Conservation (phyloP, 2,888 invertebrate genomes). For the Pseudoips prasinana region DNA sequence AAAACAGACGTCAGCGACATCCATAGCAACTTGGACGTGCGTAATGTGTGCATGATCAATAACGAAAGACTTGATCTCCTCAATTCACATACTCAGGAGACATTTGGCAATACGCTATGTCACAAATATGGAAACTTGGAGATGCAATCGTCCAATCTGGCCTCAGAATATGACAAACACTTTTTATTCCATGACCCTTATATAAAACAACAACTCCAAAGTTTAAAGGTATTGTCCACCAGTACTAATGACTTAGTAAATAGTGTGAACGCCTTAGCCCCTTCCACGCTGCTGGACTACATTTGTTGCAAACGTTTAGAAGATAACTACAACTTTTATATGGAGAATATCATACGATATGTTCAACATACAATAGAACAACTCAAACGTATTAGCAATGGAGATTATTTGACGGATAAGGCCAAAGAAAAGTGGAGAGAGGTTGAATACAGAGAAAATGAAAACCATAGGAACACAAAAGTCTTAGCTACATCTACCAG, state of each 20-base stretch:
- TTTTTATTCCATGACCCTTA: slow-evolving; percentile 54
- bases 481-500: slow-evolving; percentile 55
- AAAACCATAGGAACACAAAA: slow-evolving; percentile 35
- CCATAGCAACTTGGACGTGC: slow-evolving; percentile 53
- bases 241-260: slow-evolving; percentile 26
- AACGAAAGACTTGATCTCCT: slow-evolving; percentile 60
- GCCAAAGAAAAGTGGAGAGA: slow-evolving; percentile 71
- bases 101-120: slow-evolving; percentile 54
- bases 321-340: slow-evolving; percentile 67
- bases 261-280: slow-evolving; percentile 42
- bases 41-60: slow-evolving; percentile 50
- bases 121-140: slow-evolving; percentile 58
- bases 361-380: slow-evolving; percentile 70
- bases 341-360: slow-evolving; percentile 69
- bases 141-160: slow-evolving; percentile 44
- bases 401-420: slow-evolving; percentile 68
- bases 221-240: slow-evolving; percentile 39
- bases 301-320: slow-evolving; percentile 65
- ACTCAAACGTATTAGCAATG: slow-evolving; percentile 72
- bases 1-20: slow-evolving; percentile 56
- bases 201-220: slow-evolving; percentile 52
- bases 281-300: slow-evolving; percentile 63
- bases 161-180: slow-evolving; percentile 44
- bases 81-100: slow-evolving; percentile 40
- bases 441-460: slow-evolving; percentile 30